Evolutionary conservation across 2,113 vertebrate species (phyloP), one percentile per base, ranked within the genome.

Genomic region (Mobula hypostoma): DNA sequence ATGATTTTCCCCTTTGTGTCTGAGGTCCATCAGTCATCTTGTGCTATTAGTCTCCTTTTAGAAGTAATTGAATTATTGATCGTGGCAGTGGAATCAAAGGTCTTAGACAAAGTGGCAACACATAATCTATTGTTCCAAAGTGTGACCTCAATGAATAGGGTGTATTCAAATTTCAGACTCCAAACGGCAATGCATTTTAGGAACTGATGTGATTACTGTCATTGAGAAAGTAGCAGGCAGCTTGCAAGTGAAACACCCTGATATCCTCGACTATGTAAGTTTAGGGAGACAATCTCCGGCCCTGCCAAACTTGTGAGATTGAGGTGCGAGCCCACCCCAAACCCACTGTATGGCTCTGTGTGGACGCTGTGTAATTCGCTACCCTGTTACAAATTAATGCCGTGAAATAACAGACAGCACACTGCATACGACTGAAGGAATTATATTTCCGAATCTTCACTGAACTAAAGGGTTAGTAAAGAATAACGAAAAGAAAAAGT

Each of bases 21-120:
- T 9, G 24, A 92, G 32, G 15, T 40, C 66, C 32, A 72, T 11
- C n/a, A 92, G 66, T 19, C 66, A 15, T 92, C 88, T 24, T 92
- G 63, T 66, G 87, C 29, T 68, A n/a, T 90, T 90, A 90, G 7
- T 70, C 27, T 92, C 66, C 70, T 70, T 70, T 92, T 92, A 70
- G 63, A 32, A 72, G 21, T 70, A 19, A 72, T 92, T 70, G 66
- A 9, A 1, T 40, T 24, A 72, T 92, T 70, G 66, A 9, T 21
- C 24, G 66, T 11, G 66, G 32, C 27, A 14, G 24, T 48, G 17
- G 40, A 72, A 92, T 9, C n/a, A 90, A 90, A 32, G 7, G 2
- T 40, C 56, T 85, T 87, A 56, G 40, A 21, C 24, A 21, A 3
- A 15, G 24, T 76, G 70, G 91, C 68, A 48, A 93, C 74, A 93